Evolutionary conservation across 1,140 invertebrate species (phyloP), one percentile per base, ranked within the genome.

Genomic region (Drosophila kepulauana): DNA sequence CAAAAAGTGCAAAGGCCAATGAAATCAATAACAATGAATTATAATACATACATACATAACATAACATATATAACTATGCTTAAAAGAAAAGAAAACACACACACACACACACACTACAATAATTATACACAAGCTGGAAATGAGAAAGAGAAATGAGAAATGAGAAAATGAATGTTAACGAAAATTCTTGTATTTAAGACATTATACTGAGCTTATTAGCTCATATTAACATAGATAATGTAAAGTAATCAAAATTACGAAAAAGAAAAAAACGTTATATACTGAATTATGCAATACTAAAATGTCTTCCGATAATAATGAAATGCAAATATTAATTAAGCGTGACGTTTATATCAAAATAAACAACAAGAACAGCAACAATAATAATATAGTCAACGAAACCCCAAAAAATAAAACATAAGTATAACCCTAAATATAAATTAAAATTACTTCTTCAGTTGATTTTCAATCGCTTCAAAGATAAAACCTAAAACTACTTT

Each of bases 221-320:
- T 71, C 78, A 48, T 16, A 57, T 41, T 79, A 25, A 4, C 3
- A 25, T 25, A 79, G 71, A 68, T 70, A 75, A 66, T 68, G 54
- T 56, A 69, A 51, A 65, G 59, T 69, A 75, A 74, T 77, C 66
- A 30, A 62, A 43, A 38, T 10, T 6, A 33, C 5, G 7, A 33
- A 33, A 33, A 33, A 33, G 2, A 38, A 38, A 38, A 43, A 5
- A 5, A 75, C 71, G 74, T 65, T 64, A 78, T 59, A 66, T 70
- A 61, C 43, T 73, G 30, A 69, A 71, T 65, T 69, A 81, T 81
- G 71, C 77, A 81, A 81, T 81, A 77, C 76, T 71, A 72, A 79
- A 81, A 81, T 75, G 78, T 81, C 76, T 79, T 81, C 78, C 78
- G 72, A 76, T 66, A 75, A 70, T 35, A 67, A 71, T 38, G 51